A percentile compares a stretch with the other conserved stretches of the same genome.
These are phyloP conservation scores for Triplophysa rosa DNA, from an alignment of 2,113 vertebrate species.

Conservation along the genomic window DNA sequence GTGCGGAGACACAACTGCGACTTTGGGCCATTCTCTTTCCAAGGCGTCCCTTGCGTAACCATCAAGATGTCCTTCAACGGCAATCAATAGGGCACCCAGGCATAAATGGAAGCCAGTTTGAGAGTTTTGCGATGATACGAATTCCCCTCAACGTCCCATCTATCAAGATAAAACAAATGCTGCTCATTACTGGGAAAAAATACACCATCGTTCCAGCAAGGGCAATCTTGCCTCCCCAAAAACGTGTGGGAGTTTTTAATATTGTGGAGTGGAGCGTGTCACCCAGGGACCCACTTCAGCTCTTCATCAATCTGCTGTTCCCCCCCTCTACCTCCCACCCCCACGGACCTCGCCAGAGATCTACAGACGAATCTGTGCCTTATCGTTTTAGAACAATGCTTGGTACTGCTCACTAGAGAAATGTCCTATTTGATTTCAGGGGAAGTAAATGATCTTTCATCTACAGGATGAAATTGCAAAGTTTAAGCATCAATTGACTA, in stretches of 20 bases:
- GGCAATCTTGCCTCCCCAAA: constrained; percentile 68
- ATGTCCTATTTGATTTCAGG: constrained; percentile 59
- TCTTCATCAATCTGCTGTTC: constrained; percentile 77
- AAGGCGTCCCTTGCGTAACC: constrained; percentile 32
- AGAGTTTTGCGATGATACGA: constrained; percentile 51
- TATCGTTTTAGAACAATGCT: constrained; percentile 45
- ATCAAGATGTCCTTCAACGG: constrained; percentile 52
- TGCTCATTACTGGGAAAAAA: constrained; percentile 64
- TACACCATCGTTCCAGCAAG: constrained; percentile 61
- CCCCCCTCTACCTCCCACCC: constrained; percentile 34
- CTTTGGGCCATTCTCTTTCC: constrained; percentile 21
- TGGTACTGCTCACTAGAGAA: constrained; percentile 62
- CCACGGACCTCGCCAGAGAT: constrained; percentile 51
- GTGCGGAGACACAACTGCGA: neutral
- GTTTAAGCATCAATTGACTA: constrained; percentile 37
- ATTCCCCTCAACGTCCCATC: constrained; percentile 59
- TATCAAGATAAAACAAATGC: constrained; percentile 69
- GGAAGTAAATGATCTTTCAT: constrained; percentile 50
- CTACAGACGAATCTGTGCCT: constrained; percentile 61
- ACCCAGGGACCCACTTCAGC: constrained; percentile 71
- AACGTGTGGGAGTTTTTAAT: constrained; percentile 80
- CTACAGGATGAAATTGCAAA: constrained; percentile 34
- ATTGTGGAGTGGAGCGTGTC: constrained; percentile 69
- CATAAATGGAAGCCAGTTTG: constrained; percentile 41
- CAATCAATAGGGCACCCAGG: constrained; percentile 39